phyloP scores from a whole-genome alignment of 2,888 invertebrate species.

The Eupithecia subumbrata region DNA sequence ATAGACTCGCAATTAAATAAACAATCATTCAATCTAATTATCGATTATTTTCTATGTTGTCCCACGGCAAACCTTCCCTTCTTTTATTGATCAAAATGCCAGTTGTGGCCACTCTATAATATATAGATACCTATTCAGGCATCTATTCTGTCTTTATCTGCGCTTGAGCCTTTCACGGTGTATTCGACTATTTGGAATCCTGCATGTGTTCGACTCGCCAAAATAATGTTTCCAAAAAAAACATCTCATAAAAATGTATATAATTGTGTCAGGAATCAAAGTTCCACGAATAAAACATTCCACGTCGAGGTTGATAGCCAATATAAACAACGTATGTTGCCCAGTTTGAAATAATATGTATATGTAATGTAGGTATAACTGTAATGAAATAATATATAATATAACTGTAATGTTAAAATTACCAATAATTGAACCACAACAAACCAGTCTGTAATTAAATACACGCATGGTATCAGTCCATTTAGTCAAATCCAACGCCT shows the following conservation, averaged over 20 bases:
- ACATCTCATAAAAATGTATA: too few species aligned
- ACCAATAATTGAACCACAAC: conserved; percentile 51
- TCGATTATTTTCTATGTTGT: too few species aligned
- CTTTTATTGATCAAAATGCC: background rate
- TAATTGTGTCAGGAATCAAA: too few species aligned
- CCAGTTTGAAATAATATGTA: background rate
- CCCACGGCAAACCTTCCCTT: background rate
- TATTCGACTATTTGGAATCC: background rate
- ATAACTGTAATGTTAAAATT: conserved; percentile 20
- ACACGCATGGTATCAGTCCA: conserved; percentile 51
- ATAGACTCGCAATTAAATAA: too few species aligned
- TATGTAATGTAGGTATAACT: too few species aligned
- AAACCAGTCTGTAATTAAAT: conserved; percentile 54
- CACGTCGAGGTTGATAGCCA: background rate
- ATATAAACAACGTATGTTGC: background rate
- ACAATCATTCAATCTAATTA: too few species aligned
- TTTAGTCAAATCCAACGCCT: conserved; percentile 53
- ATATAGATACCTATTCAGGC: background rate
- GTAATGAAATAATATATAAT: too few species aligned
- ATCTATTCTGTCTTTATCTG: background rate
- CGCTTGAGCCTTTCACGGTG: background rate
- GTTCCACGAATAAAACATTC: too few species aligned
- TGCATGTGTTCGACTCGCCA: background rate
- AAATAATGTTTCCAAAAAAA: too few species aligned
- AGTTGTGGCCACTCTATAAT: background rate